Base-by-base conservation (phyloP, 1,140 invertebrate species). In the Solen grandis region DNA sequence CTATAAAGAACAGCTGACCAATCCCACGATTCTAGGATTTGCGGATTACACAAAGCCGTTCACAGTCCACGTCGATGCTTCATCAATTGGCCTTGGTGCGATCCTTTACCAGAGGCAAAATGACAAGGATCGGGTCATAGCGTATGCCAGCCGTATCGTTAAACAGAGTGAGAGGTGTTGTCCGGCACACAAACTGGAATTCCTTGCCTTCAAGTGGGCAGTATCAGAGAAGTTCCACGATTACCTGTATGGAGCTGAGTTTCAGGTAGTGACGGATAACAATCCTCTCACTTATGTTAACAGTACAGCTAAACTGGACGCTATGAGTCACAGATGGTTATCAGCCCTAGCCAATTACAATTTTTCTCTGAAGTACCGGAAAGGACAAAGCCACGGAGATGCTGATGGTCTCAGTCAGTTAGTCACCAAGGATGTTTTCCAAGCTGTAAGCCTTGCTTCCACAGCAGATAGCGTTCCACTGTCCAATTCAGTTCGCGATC, bases 71-170 rank as follows among this genome's bases (percentile, higher is more conserved):
- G 80, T 74, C 29, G 83, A 86, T 76, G 81, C 78, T 1, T 85
- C 79, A 41, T 35, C 77, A 25, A 14, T 25, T 5, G 84, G 83
- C 2, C 29, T 89, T 8, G 87, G 88, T 25, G 85, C 84, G 0
- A 85, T 87, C 4, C 80, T 91, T 27, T 81, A 62, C 19, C 88
- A 90, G 68, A 41, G 41, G 31, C 73, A 85, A 50, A 74, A 85
- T 10, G 75, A 80, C 46, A 25, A 78, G 27, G 66, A 77, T 41
- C 46, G 76, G 2, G 74, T 88, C 4, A 75, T 70, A 5, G 63
- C 60, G 13, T 83, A 80, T 60, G 75, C 82, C 29, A 83, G 82
- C 33, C 33, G 62, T 5, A 22, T 57, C 8, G 35, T 80, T 5
- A 22, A 69, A 50, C 22, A 29, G 50, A 27, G 22, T 19, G 68